Evolutionary conservation across 1,140 invertebrate species (phyloP).

Genomic region (Ericerus pela): DNA sequence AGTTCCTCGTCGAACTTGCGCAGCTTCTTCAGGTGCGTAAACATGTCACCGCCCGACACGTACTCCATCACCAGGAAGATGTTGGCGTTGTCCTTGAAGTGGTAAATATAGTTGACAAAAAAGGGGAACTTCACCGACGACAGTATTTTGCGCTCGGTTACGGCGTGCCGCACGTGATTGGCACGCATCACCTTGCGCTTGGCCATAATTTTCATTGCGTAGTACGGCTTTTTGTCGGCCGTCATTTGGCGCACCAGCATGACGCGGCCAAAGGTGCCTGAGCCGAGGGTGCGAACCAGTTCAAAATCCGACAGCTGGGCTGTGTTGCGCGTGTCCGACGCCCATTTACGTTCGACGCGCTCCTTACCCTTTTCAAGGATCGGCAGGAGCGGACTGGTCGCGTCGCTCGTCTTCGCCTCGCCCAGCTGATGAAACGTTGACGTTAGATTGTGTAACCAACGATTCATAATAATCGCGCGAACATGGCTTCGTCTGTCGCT

Average conservation of each 20-base stretch:
- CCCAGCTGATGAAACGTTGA: too few relatives aligned
- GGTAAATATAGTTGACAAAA: slow-evolving; percentile 62
- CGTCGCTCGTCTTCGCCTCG: too few relatives aligned
- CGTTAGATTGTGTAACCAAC: too few relatives aligned
- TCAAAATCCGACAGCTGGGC: slow-evolving; percentile 1
- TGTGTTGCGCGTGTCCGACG: neutral
- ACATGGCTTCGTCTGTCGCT: too few relatives aligned
- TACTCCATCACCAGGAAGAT: slow-evolving; percentile 71
- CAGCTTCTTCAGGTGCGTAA: slow-evolving; percentile 43
- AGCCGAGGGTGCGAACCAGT: slow-evolving; percentile 8
- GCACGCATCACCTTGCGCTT: slow-evolving; percentile 71
- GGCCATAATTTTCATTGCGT: slow-evolving; percentile 82
- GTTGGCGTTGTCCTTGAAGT: slow-evolving; percentile 73
- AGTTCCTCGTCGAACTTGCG: slow-evolving; percentile 38
- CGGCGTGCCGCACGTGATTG: slow-evolving; percentile 71
- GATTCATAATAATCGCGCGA: too few relatives aligned
- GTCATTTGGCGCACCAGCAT: slow-evolving; percentile 8
- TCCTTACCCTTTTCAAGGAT: neutral
- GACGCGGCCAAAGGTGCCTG: slow-evolving; percentile 13
- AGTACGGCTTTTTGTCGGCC: slow-evolving; percentile 37
- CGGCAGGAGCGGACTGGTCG: too few relatives aligned
- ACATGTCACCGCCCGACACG: slow-evolving; percentile 68
- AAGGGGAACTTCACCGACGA: slow-evolving; percentile 68
- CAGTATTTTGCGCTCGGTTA: slow-evolving; percentile 74
- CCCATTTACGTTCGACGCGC: neutral